Evolutionary conservation across 2,797 vertebrate species (phyloP).

Genomic region (Hippoglossus hippoglossus): DNA sequence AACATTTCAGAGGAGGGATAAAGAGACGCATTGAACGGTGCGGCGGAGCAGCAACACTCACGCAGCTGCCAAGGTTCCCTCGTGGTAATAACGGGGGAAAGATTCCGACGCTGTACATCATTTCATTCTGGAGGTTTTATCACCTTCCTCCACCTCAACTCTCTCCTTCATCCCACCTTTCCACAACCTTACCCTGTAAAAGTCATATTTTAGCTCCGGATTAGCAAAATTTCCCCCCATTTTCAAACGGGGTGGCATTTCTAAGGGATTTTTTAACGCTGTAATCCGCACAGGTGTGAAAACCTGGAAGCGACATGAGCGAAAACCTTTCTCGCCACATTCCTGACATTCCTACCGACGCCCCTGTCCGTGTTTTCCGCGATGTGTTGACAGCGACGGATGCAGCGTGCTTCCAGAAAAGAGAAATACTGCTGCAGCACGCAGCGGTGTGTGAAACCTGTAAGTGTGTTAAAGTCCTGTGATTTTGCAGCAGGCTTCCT

Average conservation of each 20-base stretch:
- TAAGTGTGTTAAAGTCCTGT: too few species aligned
- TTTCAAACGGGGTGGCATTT: background rate
- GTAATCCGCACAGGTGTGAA: conserved; percentile 29
- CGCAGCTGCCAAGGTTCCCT: conserved; percentile 20
- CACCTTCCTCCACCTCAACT: background rate
- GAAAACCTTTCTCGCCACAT: conserved; percentile 4
- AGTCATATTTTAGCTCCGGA: background rate
- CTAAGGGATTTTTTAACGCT: too few species aligned
- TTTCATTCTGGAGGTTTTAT: background rate
- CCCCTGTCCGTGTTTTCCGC: background rate
- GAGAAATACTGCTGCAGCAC: background rate
- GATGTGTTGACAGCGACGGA: background rate
- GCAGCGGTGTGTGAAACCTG: too few species aligned
- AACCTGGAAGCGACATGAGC: background rate
- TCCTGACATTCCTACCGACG: conserved; percentile 17
- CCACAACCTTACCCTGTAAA: background rate
- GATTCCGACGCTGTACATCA: background rate
- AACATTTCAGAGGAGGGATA: conserved; percentile 36
- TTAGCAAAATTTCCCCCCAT: background rate
- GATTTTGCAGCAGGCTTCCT: background rate
- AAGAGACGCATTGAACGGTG: conserved; percentile 17
- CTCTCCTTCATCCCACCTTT: background rate
- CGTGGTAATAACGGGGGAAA: background rate
- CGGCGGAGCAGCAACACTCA: background rate
- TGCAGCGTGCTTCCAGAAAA: background rate